Base-by-base conservation (phyloP, 2,888 invertebrate species). In the Cerastis rubricosa region DNA sequence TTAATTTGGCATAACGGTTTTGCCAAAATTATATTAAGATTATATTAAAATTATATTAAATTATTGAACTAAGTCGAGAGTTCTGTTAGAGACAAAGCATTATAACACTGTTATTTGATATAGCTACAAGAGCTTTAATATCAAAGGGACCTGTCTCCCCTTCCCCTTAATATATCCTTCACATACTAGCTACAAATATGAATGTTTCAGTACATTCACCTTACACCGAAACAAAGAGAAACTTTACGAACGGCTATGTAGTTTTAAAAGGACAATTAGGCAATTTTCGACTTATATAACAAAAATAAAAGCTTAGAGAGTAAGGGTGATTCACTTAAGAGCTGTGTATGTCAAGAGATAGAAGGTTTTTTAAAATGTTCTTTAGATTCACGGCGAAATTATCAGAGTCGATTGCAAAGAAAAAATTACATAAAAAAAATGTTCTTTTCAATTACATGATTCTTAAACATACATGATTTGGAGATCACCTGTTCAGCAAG, bases 251-350 rank as follows among this genome's bases (percentile, higher is more conserved):
- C 19, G 14, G 14, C 14, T 43, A n/a, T 29, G 29, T n/a, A 17
- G n/a, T 29, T 51, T 35, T 51, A 76, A 76, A 45, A 51, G 2
- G 45, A 49, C 29, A 67, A 49, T 78, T 49, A 49, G n/a, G 43
- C 22, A 49, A 29, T n/a, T 29, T 14, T 7, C 45, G 25, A 43
- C 57, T 78, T 76, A 11, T 59, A 76, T 59, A 40, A 59, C 67
- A 43, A n/a, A 47, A 65, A 66, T 57, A 47, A 65, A 65, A 65
- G 29, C 57, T n/a, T 57, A 12, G 40, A 17, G 12, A 22, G 35
- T 9, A 35, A 45, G 22, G 25, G 25, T 17, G 17, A 2, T 64
- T 76, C 76, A 64, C 35, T 45, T 17, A n/a, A n/a, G 7, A 68
- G 35, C 25, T 22, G 35, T 71, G 29, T 29, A 70, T 71, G 9